These are phyloP conservation scores for Tenebrosternarchus preto DNA, from an alignment of 2,113 vertebrate species.

Conservation along the genomic window DNA sequence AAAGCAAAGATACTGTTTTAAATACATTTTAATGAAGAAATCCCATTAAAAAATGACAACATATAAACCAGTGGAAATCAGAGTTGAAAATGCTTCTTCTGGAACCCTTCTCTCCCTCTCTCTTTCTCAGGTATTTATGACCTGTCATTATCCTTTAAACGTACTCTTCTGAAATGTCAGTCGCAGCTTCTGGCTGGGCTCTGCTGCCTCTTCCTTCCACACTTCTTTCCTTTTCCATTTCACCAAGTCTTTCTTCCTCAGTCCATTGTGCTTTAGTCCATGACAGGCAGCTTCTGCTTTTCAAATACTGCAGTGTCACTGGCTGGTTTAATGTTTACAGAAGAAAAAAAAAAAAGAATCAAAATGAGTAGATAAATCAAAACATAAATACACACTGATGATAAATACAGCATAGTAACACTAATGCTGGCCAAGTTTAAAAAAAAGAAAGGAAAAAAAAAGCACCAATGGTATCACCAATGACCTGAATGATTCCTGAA, in stretches of 20 bases:
- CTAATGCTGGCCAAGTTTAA: not conserved
- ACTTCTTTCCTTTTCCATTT: not conserved
- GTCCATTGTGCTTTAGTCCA: slow-evolving; percentile 3
- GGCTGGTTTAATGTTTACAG: slow-evolving; percentile 7
- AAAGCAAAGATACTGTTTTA: not conserved
- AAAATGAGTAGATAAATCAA: not conserved
- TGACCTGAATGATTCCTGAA: slow-evolving; percentile 11
- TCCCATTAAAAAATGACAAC: slow-evolving; percentile 59
- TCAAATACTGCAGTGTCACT: slow-evolving; percentile 9
- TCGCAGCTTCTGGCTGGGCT: not conserved
- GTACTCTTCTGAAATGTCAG: slow-evolving; percentile 31
- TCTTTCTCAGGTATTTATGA: slow-evolving; percentile 38
- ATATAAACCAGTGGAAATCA: slow-evolving; percentile 49
- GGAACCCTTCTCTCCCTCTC: slow-evolving; percentile 3
- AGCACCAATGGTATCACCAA: slow-evolving; percentile 2
- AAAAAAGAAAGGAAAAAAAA: not conserved
- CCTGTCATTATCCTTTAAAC: slow-evolving; percentile 8
- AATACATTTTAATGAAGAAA: slow-evolving; percentile 59
- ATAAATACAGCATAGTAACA: slow-evolving; percentile 8
- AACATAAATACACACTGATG: slow-evolving; percentile 15
- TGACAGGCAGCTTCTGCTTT: slow-evolving; percentile 1
- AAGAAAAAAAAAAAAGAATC: not conserved
- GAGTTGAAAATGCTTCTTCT: slow-evolving; percentile 37
- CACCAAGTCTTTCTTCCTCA: not conserved
- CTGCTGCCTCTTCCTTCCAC: slow-evolving; percentile 25